Percentiles rank a stretch among this genome's conserved stretches.
phyloP scores from a whole-genome alignment of 2,797 vertebrate genomes.

The Sandelia bainsii region DNA sequence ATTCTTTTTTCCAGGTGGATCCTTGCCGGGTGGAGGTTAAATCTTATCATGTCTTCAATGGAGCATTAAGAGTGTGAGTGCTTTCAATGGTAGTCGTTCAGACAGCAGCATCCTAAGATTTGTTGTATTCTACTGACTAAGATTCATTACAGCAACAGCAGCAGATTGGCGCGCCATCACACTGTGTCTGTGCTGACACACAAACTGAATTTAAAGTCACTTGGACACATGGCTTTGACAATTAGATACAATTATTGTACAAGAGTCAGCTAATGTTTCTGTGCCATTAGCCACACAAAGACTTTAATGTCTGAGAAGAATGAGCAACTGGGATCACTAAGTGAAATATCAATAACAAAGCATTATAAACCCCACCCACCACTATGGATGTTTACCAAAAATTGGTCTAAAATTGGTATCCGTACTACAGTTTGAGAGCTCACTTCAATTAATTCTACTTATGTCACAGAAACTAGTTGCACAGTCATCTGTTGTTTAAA shows the following conservation, averaged over 20 bases:
- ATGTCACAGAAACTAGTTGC: not conserved
- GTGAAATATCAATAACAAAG: constrained; percentile 3
- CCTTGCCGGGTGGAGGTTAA: not conserved
- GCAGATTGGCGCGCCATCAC: not conserved
- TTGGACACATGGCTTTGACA: constrained; percentile 21
- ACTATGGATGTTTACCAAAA: not conserved
- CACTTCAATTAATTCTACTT: constrained; percentile 1
- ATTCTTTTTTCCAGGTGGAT: not conserved
- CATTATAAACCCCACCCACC: constrained; percentile 7
- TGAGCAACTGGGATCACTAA: not conserved
- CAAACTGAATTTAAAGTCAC: constrained; percentile 32
- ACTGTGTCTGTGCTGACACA: constrained; percentile 9
- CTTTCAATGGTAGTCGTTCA: not conserved
- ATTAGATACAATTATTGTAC: constrained; percentile 23
- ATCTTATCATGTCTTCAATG: not conserved
- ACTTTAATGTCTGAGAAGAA: constrained; percentile 4
- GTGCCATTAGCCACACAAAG: constrained; percentile 25
- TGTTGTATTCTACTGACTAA: not conserved
- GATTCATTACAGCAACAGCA: constrained; percentile 10
- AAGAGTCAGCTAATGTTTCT: constrained; percentile 15
- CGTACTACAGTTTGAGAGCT: not conserved
- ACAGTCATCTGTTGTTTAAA: too few species aligned
- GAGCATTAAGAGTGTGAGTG: not conserved
- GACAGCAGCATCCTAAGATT: not conserved
- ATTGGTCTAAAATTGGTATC: too few species aligned